phyloP scores from a whole-genome alignment of 2,113 vertebrate species.

The Peromyscus maniculatus region DNA sequence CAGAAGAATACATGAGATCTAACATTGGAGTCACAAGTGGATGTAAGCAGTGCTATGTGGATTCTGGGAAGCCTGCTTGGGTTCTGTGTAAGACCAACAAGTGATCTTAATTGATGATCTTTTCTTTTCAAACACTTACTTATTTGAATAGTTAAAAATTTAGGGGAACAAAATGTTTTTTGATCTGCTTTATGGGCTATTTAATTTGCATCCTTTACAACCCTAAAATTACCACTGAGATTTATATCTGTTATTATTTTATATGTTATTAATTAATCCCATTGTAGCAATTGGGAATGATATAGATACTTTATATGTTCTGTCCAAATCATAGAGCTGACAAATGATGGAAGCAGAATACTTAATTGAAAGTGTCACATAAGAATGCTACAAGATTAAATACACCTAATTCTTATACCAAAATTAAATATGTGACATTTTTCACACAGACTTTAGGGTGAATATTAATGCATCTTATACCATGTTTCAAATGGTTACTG shows the following conservation, averaged over 20 bases:
- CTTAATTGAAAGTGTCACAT: constrained; percentile 12
- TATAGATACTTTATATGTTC: background rate
- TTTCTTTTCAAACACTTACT: background rate
- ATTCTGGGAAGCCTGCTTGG: background rate
- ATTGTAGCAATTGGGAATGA: background rate
- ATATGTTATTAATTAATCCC: background rate
- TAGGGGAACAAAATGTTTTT: background rate
- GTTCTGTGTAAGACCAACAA: background rate
- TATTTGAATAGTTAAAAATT: background rate
- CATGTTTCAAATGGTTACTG: background rate
- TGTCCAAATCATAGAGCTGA: background rate
- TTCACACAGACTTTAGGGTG: background rate
- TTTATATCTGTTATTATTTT: background rate
- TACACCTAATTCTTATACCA: background rate
- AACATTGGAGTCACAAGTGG: background rate
- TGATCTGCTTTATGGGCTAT: background rate
- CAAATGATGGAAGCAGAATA: background rate
- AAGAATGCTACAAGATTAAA: background rate
- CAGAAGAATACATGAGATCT: background rate
- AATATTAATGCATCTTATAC: background rate
- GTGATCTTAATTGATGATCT: background rate
- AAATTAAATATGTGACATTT: background rate
- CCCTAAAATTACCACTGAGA: background rate
- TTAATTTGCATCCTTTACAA: background rate
- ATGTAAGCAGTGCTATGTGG: background rate